Percentiles rank a stretch among this genome's conserved stretches.
phyloP scores from a whole-genome alignment of 2,797 vertebrate species.

The Toxotes lorentzi region DNA sequence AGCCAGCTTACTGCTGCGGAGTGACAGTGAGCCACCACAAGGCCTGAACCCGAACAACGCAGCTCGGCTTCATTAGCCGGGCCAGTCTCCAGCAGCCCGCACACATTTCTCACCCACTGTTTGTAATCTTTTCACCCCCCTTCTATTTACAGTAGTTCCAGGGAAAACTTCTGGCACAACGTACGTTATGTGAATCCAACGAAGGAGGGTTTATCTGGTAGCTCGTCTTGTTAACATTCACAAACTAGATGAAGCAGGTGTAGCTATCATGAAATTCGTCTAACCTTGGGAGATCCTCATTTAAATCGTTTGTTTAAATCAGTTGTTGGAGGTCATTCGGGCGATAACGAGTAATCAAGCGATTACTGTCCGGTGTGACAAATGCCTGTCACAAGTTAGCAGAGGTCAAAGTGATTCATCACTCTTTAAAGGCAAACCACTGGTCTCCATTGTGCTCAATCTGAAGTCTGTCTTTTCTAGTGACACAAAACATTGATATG shows the following conservation, averaged over 20 bases:
- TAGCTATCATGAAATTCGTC: neutral
- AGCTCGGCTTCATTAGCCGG: conserved; percentile 54
- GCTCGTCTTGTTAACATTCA: neutral
- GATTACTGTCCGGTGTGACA: conserved; percentile 18
- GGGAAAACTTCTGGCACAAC: neutral
- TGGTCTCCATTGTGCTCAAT: neutral
- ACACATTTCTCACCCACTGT: neutral
- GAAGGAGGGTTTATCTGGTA: neutral
- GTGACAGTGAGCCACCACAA: conserved; percentile 64
- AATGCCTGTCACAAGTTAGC: conserved; percentile 25
- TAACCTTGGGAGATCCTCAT: neutral
- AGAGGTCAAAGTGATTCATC: conserved; percentile 56
- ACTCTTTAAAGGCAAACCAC: neutral
- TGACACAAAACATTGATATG: neutral
- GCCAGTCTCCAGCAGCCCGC: conserved; percentile 45
- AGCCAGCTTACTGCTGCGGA: conserved; percentile 42
- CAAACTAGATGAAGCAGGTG: conserved; percentile 9
- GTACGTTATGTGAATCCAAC: neutral
- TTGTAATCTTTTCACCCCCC: neutral
- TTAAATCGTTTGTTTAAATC: neutral
- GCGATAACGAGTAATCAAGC: too few species aligned
- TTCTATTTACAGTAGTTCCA: too few species aligned
- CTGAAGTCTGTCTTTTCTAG: neutral
- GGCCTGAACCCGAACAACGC: conserved; percentile 71
- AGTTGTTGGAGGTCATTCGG: neutral